phyloP scores from a whole-genome alignment of 1,140 invertebrate species.

The Drosophila bifasciata region DNA sequence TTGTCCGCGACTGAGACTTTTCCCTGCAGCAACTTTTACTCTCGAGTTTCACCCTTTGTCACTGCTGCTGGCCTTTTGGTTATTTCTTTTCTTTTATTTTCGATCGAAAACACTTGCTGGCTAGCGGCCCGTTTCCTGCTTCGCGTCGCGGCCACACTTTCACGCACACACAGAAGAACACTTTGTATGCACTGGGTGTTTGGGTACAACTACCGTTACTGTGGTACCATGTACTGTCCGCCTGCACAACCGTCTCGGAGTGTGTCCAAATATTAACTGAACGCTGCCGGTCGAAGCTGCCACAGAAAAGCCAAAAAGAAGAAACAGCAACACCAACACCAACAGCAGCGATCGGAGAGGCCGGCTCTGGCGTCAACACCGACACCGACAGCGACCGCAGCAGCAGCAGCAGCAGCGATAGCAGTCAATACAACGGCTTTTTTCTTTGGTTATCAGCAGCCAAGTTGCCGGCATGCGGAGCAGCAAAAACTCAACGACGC shows the following conservation, averaged over 20 bases:
- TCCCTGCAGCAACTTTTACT: constrained; percentile 13
- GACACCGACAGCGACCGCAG: constrained; percentile 18
- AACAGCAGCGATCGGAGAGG: constrained; percentile 10
- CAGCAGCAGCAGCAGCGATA: constrained; percentile 23
- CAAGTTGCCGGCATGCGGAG: constrained; percentile 51
- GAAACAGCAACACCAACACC: constrained; percentile 19
- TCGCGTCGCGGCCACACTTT: constrained; percentile 12
- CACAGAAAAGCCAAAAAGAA: constrained; percentile 79
- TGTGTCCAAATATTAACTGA: constrained; percentile 82
- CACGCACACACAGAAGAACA: constrained; percentile 30
- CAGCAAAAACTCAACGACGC: constrained; percentile 42
- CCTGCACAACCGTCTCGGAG: constrained; percentile 68
- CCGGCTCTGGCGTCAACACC: constrained; percentile 27
- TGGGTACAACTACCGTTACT: constrained; percentile 59
- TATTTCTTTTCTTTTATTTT: constrained; percentile 17
- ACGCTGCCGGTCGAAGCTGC: constrained; percentile 69
- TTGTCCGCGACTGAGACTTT: constrained; percentile 22
- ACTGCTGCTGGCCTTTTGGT: constrained; percentile 20
- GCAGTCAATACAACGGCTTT: constrained; percentile 14
- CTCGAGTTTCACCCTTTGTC: constrained; percentile 43
- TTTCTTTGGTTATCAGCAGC: constrained; percentile 56
- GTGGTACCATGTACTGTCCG: constrained; percentile 28
- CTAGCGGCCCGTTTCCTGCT: constrained; percentile 20
- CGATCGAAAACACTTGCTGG: constrained; percentile 36
- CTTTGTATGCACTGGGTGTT: constrained; percentile 41